Evolutionary conservation across 2,113 vertebrate genomes (phyloP).

Genomic region (Rhinoptilus africanus): DNA sequence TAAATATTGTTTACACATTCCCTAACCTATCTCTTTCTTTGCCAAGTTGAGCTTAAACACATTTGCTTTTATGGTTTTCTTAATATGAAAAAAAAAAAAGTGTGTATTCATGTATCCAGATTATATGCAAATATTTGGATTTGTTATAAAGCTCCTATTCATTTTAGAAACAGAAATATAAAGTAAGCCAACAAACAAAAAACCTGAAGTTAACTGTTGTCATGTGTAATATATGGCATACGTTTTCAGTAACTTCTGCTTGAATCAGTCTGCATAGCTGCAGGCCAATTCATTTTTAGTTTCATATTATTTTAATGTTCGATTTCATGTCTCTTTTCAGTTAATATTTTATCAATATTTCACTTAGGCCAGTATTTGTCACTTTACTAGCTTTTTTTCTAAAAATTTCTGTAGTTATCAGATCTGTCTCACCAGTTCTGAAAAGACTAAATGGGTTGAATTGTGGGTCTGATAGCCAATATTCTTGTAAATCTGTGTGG

Average conservation of each 20-base stretch:
- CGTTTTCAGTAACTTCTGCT: neutral
- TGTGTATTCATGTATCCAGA: neutral
- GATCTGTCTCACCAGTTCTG: neutral
- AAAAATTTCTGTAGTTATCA: neutral
- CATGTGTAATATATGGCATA: neutral
- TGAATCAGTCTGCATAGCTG: neutral
- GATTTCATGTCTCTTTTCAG: neutral
- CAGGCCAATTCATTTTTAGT: rapidly evolving
- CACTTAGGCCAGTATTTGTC: neutral
- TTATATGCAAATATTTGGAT: neutral
- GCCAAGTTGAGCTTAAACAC: neutral
- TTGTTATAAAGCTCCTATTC: neutral
- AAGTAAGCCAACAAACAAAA: neutral
- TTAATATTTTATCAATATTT: neutral
- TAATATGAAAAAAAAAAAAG: neutral
- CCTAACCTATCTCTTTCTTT: neutral
- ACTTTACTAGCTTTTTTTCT: neutral
- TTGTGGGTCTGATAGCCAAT: neutral
- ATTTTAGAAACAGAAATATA: neutral
- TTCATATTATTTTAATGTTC: neutral
- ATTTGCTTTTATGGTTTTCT: neutral
- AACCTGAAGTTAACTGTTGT: rapidly evolving
- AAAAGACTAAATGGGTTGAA: neutral
- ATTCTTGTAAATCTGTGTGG: neutral
- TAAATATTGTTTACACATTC: conserved; percentile 54